These are phyloP conservation scores for Tenthredo distinguenda DNA, from an alignment of 2,888 invertebrate genomes.

Conservation along the genomic window DNA sequence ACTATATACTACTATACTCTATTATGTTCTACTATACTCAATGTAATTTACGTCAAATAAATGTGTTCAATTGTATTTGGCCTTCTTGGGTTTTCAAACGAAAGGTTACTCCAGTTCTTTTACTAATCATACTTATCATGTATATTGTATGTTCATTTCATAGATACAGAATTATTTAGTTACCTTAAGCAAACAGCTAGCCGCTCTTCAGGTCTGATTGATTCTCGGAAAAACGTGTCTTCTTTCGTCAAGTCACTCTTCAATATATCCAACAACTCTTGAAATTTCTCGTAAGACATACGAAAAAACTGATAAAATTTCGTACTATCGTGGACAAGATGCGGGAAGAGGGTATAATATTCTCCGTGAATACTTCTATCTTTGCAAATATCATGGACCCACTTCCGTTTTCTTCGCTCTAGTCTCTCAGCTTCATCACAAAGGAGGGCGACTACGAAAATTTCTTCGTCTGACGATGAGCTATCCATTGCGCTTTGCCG, in stretches of 20 bases:
- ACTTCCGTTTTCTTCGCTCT: conserved; percentile 25
- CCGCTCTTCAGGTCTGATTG: conserved; percentile 54
- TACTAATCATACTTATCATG: too few species aligned
- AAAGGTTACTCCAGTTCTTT: too few species aligned
- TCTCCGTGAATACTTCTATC: conserved; percentile 24
- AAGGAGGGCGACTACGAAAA: background rate
- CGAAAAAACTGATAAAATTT: conserved; percentile 54
- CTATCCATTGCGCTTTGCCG: background rate
- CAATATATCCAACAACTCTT: conserved; percentile 44
- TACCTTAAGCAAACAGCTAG: conserved; percentile 55
- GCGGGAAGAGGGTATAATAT: conserved; percentile 41
- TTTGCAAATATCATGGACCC: conserved; percentile 50
- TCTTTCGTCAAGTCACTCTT: conserved; percentile 49
- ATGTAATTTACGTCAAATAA: too few species aligned
- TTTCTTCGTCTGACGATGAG: conserved; percentile 2
- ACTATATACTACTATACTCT: too few species aligned
- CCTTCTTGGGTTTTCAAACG: too few species aligned
- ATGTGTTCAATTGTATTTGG: too few species aligned
- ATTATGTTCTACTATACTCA: too few species aligned
- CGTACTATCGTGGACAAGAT: conserved; percentile 29
- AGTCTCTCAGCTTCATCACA: background rate
- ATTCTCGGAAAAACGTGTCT: conserved; percentile 53
- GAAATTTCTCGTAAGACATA: conserved; percentile 49
- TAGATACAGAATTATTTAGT: conserved; percentile 32
- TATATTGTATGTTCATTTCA: background rate